Evolutionary conservation across 2,888 invertebrate genomes (phyloP).

Genomic region (Nowickia ferox): DNA sequence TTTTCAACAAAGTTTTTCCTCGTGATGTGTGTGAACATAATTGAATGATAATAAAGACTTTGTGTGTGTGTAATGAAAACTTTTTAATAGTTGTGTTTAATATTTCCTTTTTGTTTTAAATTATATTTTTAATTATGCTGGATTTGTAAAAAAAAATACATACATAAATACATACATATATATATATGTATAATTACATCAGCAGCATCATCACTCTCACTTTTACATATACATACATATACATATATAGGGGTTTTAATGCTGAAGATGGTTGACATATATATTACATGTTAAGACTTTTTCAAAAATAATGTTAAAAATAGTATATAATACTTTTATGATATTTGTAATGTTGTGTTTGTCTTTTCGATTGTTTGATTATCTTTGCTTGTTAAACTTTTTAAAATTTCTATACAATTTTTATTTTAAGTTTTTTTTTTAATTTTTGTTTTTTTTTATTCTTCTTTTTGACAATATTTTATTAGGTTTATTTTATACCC

Average conservation of each 20-base stretch:
- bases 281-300: background rate
- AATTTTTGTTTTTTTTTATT: slow-evolving; percentile 1
- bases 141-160: background rate
- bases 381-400: no score
- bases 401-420: background rate
- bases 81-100: slow-evolving; percentile 19
- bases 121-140: slow-evolving; percentile 7
- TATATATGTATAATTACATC: background rate
- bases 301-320: background rate
- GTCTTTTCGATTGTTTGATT: no score
- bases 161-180: background rate
- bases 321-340: no score
- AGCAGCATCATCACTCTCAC: slow-evolving; percentile 14
- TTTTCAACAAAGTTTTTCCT: background rate
- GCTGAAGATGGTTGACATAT: background rate
- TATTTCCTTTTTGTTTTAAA: background rate
- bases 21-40: background rate
- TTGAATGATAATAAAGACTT: slow-evolving; percentile 12
- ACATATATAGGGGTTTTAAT: background rate
- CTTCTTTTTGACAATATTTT: slow-evolving; percentile 41
- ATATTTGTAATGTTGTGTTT: no score
- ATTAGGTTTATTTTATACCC: slow-evolving; percentile 56
- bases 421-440: background rate
- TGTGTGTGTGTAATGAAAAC: background rate
- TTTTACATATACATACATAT: background rate